Evolutionary conservation across 2,888 invertebrate genomes (phyloP).

Genomic region (Epirrhoe tristata): DNA sequence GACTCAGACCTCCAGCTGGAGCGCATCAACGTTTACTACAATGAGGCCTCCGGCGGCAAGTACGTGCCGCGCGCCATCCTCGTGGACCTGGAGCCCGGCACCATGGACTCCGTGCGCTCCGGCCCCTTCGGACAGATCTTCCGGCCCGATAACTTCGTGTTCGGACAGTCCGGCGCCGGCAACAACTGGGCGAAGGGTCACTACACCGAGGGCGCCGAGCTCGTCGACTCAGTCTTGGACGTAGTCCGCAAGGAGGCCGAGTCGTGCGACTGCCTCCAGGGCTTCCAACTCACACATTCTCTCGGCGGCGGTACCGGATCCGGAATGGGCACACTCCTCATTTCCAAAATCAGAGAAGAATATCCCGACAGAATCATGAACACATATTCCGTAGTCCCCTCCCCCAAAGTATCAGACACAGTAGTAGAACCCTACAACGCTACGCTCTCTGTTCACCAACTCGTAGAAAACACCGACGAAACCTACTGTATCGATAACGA

Average conservation of each 20-base stretch:
- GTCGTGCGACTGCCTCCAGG: conserved; percentile 96
- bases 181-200: conserved; percentile 89
- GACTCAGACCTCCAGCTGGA: conserved; percentile 96
- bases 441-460: conserved; percentile 93
- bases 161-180: conserved; percentile 86
- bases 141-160: conserved; percentile 91
- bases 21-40: conserved; percentile 98
- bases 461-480: conserved; percentile 96
- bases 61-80: conserved; percentile 79
- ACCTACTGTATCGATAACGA: conserved; percentile 93
- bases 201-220: conserved; percentile 89
- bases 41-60: conserved; percentile 91
- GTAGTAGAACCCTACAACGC: conserved; percentile 92
- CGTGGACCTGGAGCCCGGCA: conserved; percentile 77
- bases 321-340: conserved; percentile 89
- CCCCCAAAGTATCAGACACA: conserved; percentile 92
- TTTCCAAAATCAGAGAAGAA: conserved; percentile 95
- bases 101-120: conserved; percentile 89
- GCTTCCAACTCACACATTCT: conserved; percentile 95
- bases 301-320: conserved; percentile 84
- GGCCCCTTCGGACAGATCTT: conserved; percentile 90
- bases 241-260: conserved; percentile 95
- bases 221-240: conserved; percentile 91
- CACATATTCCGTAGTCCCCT: conserved; percentile 93
- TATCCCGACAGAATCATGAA: conserved; percentile 96